Percentiles rank a stretch among this genome's conserved stretches.
Evolutionary conservation across 2,888 invertebrate species (phyloP).

Genomic region (Pteria penguin): DNA sequence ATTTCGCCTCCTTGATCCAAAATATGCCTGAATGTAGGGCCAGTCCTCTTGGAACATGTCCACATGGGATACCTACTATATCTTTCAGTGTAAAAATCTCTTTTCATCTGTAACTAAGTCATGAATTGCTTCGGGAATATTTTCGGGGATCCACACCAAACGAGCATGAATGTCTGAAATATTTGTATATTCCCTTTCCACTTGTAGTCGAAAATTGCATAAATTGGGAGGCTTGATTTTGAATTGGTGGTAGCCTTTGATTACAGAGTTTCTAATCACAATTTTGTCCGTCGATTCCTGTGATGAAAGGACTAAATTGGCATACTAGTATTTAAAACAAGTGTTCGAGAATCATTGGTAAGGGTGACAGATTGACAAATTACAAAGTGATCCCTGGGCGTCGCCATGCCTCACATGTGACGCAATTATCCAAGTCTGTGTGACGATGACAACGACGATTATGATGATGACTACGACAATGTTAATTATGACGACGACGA

Average conservation of each 20-base stretch:
- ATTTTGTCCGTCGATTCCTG: neutral
- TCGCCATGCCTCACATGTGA: too few species aligned
- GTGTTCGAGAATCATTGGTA: too few species aligned
- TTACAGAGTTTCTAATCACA: neutral
- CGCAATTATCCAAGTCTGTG: too few species aligned
- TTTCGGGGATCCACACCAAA: conserved; percentile 1
- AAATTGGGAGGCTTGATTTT: neutral
- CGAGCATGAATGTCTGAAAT: neutral
- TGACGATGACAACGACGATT: too few species aligned
- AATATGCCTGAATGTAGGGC: conserved; percentile 8
- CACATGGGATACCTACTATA: neutral
- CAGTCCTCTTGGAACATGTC: conserved; percentile 32
- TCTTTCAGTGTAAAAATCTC: neutral
- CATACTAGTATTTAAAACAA: too few species aligned
- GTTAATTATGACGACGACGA: too few species aligned
- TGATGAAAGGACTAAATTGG: too few species aligned
- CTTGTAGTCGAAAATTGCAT: neutral
- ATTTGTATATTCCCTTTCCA: neutral
- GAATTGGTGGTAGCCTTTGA: neutral
- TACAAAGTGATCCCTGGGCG: too few species aligned
- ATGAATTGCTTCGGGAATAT: neutral
- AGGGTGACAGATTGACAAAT: too few species aligned
- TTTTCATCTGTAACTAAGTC: neutral
- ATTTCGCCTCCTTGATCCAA: conserved; percentile 18
- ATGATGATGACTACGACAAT: too few species aligned